Percentiles rank a stretch among this genome's conserved stretches.
Evolutionary conservation across 2,888 invertebrate genomes (phyloP).

Genomic region (Microctonus hyperodae): DNA sequence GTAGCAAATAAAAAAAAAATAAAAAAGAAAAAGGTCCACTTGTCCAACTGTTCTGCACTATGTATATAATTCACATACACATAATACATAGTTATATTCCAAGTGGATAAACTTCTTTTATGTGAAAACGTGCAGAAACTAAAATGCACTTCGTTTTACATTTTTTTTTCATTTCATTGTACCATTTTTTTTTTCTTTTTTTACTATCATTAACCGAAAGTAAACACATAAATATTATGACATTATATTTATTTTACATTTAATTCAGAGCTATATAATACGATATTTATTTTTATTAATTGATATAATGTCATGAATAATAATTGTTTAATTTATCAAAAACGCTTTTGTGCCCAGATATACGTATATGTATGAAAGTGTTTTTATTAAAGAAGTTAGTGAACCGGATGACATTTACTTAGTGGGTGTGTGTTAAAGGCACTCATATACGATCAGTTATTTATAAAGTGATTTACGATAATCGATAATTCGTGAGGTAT

Average conservation of each 20-base stretch:
- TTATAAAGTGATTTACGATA: slow-evolving; percentile 62
- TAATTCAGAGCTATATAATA: not conserved
- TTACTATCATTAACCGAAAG: not conserved
- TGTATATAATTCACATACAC: not conserved
- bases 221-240: not conserved
- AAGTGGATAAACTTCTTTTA: slow-evolving; percentile 1
- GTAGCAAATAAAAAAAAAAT: not conserved
- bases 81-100: not conserved
- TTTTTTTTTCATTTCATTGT: not conserved
- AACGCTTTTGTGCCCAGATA: not conserved
- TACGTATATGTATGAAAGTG: not conserved
- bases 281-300: not conserved
- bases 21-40: no score
- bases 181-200: not conserved
- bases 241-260: not conserved
- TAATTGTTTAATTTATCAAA: not conserved
- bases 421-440: slow-evolving; percentile 40
- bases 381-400: not conserved
- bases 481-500: slow-evolving; percentile 58
- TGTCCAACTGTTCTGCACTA: not conserved
- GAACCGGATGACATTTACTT: slow-evolving; percentile 48
- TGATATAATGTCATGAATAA: not conserved
- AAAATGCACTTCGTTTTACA: not conserved
- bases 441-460: slow-evolving; percentile 57
- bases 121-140: slow-evolving; percentile 1